These are phyloP conservation scores for Spondyliosoma cantharus DNA, from an alignment of 2,797 vertebrate species.

Conservation along the genomic window DNA sequence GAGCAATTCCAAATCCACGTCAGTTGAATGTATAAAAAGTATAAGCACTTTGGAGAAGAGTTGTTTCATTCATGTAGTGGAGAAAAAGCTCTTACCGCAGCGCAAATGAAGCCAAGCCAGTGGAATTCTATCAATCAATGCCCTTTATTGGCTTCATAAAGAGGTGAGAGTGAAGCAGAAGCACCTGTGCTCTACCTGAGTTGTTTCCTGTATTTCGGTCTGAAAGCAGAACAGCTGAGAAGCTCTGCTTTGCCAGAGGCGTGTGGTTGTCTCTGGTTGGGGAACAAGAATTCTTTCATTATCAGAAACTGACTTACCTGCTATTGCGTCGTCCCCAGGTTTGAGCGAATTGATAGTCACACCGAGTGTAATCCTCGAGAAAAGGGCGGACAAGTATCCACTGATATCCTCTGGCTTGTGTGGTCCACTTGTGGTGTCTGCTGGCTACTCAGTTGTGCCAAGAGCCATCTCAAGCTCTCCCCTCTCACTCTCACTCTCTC, in stretches of 20 bases:
- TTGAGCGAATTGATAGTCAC: slow-evolving; percentile 39
- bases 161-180: slow-evolving; percentile 36
- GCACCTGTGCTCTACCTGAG: slow-evolving; percentile 37
- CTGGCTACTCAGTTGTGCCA: slow-evolving; percentile 60
- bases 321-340: slow-evolving; percentile 56
- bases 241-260: slow-evolving; percentile 25
- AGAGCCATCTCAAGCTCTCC: slow-evolving; percentile 68
- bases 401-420: slow-evolving; percentile 59
- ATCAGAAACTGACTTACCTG: slow-evolving; percentile 65
- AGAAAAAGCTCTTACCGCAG: background rate
- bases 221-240: slow-evolving; percentile 40
- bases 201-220: slow-evolving; percentile 13
- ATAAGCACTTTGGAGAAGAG: slow-evolving; percentile 44
- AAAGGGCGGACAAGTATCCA: slow-evolving; percentile 54
- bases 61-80: slow-evolving; percentile 55
- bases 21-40: slow-evolving; percentile 58
- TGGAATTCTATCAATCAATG: slow-evolving; percentile 14
- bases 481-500: slow-evolving; percentile 42
- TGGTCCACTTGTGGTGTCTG: slow-evolving; percentile 65
- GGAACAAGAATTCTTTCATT: slow-evolving; percentile 6
- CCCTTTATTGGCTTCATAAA: slow-evolving; percentile 39
- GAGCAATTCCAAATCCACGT: slow-evolving; percentile 36
- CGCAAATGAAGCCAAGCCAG: background rate
- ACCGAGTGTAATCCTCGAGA: slow-evolving; percentile 63
- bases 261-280: slow-evolving; percentile 6